These are phyloP conservation scores for Zosterops japonicus DNA, from an alignment of 2,113 vertebrate species.

Conservation along the genomic window DNA sequence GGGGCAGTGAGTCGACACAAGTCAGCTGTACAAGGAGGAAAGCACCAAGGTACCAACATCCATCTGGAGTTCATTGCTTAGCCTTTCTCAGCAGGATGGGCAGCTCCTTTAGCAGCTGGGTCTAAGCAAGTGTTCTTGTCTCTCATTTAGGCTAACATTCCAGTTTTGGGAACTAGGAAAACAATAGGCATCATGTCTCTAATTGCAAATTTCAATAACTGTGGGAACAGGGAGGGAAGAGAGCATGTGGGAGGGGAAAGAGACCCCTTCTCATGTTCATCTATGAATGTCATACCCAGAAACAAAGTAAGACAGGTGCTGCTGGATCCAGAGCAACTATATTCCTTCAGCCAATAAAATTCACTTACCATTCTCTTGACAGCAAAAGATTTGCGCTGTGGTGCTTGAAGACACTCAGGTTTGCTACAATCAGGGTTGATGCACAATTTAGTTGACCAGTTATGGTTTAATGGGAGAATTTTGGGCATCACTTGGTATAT, in stretches of 20 bases:
- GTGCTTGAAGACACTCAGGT: background rate
- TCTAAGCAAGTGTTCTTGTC: background rate
- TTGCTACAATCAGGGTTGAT: background rate
- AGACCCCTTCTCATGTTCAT: background rate
- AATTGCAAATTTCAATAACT: background rate
- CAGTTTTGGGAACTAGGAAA: background rate
- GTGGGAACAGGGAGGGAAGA: background rate
- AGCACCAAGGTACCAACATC: background rate
- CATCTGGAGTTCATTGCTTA: background rate
- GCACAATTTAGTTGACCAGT: background rate
- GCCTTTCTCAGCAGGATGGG: background rate
- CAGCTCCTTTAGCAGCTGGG: background rate
- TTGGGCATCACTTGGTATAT: background rate
- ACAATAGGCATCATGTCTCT: background rate
- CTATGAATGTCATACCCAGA: background rate
- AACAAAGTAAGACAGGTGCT: background rate
- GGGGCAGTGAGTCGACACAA: accelerated
- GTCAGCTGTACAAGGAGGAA: background rate
- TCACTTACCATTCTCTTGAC: background rate
- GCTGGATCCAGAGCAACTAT: background rate
- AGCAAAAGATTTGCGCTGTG: background rate
- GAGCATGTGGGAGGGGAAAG: background rate
- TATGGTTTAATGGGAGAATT: background rate
- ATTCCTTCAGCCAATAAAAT: background rate
- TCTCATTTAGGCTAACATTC: background rate